Evolutionary conservation across 1,140 invertebrate species (phyloP), one percentile per base, ranked within the genome.

Genomic region (Hyles vespertilio): DNA sequence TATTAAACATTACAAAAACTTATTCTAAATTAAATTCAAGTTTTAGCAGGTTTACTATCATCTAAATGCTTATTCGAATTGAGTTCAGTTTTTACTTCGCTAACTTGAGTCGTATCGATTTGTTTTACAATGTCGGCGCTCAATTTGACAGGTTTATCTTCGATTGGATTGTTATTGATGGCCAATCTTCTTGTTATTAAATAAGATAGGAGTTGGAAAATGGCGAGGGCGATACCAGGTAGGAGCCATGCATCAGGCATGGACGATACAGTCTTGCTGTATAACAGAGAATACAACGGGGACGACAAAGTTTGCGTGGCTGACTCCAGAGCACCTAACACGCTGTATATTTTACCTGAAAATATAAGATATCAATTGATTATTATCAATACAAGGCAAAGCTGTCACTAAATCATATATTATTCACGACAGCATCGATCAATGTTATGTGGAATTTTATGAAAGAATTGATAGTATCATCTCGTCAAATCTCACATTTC

Each of bases 331-430:
- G 87, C 85, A 4, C 80, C 80, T 43, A 89, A 63, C 36, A 90
- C 77, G 59, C 86, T 87, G 74, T 89, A 89, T 55, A 90, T 87
- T 85, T 89, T 90, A 67, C 89, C 89, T 90, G 79, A 56, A 83
- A 81, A 63, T 50, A 56, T 59, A 68, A 56, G 56, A 43, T 43
- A 48, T 22, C 5, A 48, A 11, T 22, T 11, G 22, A 22, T 48
- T 2, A n/a, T 40, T 5, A 8, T 8, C 1, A 8, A 40, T 5
- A 40, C 8, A 8, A 40, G 36, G 8, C 8, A 40, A 40, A 40
- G 36, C 8, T 8, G 36, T 5, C 8, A 5, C 4, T 1, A 2
- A 5, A 40, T 40, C 36, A 40, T 2, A 2, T 8, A 8, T 5
- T 5, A 40, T 2, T 5, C 36, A 8, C 4, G 36, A 40, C 1